These are phyloP conservation scores for Pteruthius melanotis DNA, from an alignment of 2,113 vertebrate genomes.

Conservation along the genomic window DNA sequence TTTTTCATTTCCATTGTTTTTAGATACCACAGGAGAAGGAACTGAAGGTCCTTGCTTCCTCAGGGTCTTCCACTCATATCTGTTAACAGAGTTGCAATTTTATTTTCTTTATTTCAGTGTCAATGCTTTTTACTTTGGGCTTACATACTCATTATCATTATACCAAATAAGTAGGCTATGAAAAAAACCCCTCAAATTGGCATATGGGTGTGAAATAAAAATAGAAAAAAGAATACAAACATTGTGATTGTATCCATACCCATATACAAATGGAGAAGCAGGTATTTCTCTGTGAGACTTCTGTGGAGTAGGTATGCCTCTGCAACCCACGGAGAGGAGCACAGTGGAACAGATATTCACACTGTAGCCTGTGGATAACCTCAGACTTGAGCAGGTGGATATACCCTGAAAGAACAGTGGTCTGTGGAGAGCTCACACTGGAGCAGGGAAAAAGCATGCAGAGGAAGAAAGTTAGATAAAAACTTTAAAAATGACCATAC, in stretches of 20 bases:
- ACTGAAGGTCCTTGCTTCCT: background rate
- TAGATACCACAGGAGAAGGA: background rate
- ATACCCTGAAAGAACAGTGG: background rate
- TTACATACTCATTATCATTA: background rate
- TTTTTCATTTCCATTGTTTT: background rate
- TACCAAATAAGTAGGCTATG: background rate
- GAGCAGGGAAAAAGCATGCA: background rate
- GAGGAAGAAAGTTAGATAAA: background rate
- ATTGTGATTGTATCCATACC: rapidly evolving
- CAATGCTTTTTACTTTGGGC: background rate
- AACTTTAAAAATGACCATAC: background rate
- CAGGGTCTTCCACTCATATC: background rate
- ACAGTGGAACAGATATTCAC: background rate
- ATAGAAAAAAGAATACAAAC: background rate
- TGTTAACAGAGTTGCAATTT: background rate
- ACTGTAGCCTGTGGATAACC: background rate
- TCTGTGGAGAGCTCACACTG: rapidly evolving
- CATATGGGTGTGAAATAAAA: background rate
- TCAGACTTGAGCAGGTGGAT: background rate
- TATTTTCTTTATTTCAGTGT: background rate
- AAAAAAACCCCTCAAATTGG: background rate
- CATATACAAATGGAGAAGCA: background rate
- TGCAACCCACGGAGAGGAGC: background rate
- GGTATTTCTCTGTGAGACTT: background rate
- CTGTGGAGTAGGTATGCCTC: background rate